Conservation (phyloP, 2,113 vertebrate species). For the Bos indicus region DNA sequence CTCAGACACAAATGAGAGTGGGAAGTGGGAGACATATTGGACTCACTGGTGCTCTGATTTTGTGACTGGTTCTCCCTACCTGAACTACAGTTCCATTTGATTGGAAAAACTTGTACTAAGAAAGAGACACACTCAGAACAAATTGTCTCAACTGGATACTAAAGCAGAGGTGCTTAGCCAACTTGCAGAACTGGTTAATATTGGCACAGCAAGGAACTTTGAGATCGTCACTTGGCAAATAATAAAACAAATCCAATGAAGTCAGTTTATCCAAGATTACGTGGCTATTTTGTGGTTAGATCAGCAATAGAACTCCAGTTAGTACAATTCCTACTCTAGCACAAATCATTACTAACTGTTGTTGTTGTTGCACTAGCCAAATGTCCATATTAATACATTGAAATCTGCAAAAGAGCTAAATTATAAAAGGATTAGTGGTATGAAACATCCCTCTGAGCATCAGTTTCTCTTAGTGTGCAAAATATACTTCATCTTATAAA, state of each 20-base stretch:
- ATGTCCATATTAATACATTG: not conserved
- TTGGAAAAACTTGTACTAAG: not conserved
- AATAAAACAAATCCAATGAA: not conserved
- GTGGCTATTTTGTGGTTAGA: not conserved
- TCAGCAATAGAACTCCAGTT: constrained; percentile 4
- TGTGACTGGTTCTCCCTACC: not conserved
- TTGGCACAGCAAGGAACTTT: not conserved
- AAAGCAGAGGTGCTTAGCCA: not conserved
- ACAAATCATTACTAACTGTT: not conserved
- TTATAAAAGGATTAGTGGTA: not conserved
- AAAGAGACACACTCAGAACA: not conserved
- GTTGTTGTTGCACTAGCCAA: not conserved
- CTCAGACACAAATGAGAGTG: not conserved
- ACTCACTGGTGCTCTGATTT: not conserved
- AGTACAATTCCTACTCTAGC: not conserved
- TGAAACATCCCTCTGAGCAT: not conserved
- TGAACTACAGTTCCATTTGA: not conserved
- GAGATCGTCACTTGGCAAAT: not conserved
- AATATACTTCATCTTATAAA: not conserved
- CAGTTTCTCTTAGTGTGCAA: not conserved
- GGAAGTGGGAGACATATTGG: not conserved
- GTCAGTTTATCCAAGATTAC: not conserved
- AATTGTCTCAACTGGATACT: not conserved
- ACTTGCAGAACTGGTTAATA: not conserved
- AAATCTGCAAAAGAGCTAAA: not conserved